These are phyloP conservation scores for Pogona vitticeps DNA, from an alignment of 2,113 vertebrate species.

Conservation along the genomic window DNA sequence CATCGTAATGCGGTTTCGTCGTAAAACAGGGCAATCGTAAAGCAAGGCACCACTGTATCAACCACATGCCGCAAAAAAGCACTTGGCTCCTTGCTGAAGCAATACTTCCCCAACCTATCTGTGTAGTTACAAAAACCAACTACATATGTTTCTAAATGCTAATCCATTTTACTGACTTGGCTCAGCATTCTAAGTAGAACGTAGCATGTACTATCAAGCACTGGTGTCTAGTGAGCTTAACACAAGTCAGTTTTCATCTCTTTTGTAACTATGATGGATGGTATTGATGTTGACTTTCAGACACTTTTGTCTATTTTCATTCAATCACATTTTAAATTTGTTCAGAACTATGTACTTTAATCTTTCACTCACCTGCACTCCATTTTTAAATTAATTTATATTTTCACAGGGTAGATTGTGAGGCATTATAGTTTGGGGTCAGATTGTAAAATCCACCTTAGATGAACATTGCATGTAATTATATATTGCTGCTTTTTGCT, in stretches of 20 bases:
- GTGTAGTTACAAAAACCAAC: background rate
- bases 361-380: background rate
- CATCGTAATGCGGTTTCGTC: too few relatives aligned
- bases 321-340: background rate
- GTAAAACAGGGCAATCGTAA: too few relatives aligned
- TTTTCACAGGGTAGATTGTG: background rate
- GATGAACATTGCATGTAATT: conserved; percentile 18
- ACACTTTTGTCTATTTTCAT: background rate
- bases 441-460: background rate
- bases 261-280: background rate
- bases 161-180: background rate
- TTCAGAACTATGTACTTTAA: conserved; percentile 4
- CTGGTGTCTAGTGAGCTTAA: background rate
- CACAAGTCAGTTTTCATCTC: background rate
- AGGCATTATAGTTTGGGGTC: background rate
- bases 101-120: background rate
- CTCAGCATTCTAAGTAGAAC: background rate
- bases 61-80: too few relatives aligned
- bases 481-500: conserved; percentile 10
- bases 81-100: background rate
- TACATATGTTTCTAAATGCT: background rate
- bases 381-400: conserved; percentile 5
- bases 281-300: conserved; percentile 6
- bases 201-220: background rate
- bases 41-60: too few relatives aligned